Base-by-base conservation (phyloP, 1,140 invertebrate species). In the Grapholita molesta region DNA sequence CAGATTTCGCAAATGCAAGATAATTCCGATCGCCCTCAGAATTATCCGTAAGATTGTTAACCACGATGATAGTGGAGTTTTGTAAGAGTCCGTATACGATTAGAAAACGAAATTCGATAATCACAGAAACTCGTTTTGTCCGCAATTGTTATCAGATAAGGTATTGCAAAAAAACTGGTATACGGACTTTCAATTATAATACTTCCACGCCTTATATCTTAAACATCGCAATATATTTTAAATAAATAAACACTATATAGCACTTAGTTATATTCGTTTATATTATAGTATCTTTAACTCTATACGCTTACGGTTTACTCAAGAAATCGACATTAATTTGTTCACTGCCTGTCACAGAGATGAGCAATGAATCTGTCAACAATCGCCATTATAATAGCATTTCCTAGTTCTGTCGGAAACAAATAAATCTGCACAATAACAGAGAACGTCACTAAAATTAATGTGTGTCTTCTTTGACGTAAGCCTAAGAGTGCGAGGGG, bases 401-500 rank as follows among this genome's bases (percentile, higher is more conserved):
- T 88, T 83, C 77, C 80, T 74, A 74, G 78, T 86, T 70, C 73
- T 72, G 82, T 81, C 82, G 76, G 77, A 81, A 82, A 87, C 82
- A 90, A 86, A 88, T 88, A 89, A 84, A 89, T 87, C 84, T 84
- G 75, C 72, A 75, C 77, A 77, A 83, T 77, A 84, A 83, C 79
- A 78, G 71, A 74, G 76, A 72, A 84, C 76, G 84, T 83, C 80
- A 78, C 68, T 65, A 75, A 80, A 85, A 89, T 87, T 88, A 89
- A 90, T 89, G 86, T 84, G 74, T 88, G 64, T 82, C 64, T 76
- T 64, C 18, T 42, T 23, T 18, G 66, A 66, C 70, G 69, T 85
- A 88, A 85, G 81, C 82, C 79, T 71, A 73, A 80, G 74, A 80
- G 72, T 80, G 68, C 72, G 79, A 89, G 85, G 74, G 82, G 83